Base-by-base conservation (phyloP, 2,888 invertebrate species). In the Yponomeuta sedellus region DNA sequence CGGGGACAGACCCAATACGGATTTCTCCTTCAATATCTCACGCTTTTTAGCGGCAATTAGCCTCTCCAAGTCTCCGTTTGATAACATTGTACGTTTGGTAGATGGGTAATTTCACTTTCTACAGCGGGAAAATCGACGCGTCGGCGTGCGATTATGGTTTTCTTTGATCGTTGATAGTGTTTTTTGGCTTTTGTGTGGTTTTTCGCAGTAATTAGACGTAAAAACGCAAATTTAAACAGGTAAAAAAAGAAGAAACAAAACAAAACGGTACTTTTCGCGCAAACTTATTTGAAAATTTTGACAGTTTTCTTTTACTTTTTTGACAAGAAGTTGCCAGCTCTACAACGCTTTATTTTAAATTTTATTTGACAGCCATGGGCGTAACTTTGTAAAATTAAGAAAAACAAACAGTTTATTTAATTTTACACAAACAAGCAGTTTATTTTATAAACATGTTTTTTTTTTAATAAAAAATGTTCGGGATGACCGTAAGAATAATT, bases 21-120 rank as follows among this genome's bases (percentile, higher is more conserved):
- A 75, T 85, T 90, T 91, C 80, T 91, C 91, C 68, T 77, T 78
- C 74, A 87, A 80, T 75, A 91, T 86, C 77, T 86, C 86, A 78
- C 80, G 81, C 75, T 80, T 88, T 85, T 91, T 91, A 78, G 74
- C 78, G 64, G 78, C 73, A 83, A 91, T 89, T 77, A 90, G 77
- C 77, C 77, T 87, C 84, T 90, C 90, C 83, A 91, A 79, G 77
- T 79, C 77, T 69, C 71, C 74, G 63, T 80, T 70, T 69, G 89
- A 88, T 84, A 87, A 75, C 89, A 90, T 58, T 58, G 58, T n/a
- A 20, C 10, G 58, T n/a, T 58, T 58, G 58, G 20, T 2, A 19
- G 28, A 25, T 25, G 34, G n/a, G n/a, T 25, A 52, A 56, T 66
- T 66, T 66, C 61, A 62, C 66, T 66, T 66, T 66, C 57, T n/a